Conservation (phyloP, 2,888 invertebrate species). For the Lagria hirta region DNA sequence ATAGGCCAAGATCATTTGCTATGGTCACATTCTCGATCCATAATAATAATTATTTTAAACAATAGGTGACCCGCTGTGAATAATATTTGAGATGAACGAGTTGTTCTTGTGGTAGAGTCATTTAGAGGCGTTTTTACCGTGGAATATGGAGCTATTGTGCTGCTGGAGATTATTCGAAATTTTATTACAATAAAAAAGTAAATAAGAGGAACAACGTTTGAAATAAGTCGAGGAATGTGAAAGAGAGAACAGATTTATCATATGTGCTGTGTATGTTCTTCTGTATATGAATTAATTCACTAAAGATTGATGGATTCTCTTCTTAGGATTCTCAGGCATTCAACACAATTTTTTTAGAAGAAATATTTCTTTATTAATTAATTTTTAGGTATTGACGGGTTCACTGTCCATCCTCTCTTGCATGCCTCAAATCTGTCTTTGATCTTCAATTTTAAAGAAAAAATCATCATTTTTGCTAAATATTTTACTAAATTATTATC, state of each 20-base stretch:
- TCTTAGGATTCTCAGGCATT: conserved; percentile 23
- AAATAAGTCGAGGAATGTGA: conserved; percentile 37
- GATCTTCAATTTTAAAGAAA: no score
- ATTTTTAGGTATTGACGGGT: conserved; percentile 11
- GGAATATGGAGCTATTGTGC: conserved; percentile 38
- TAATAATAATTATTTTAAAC: conserved; percentile 55
- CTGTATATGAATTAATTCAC: conserved; percentile 35
- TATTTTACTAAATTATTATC: no score
- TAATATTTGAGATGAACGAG: conserved; percentile 40
- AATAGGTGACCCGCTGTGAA: conserved; percentile 51
- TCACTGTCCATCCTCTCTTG: no score
- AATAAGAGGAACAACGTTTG: conserved; percentile 35
- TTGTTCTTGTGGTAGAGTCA: conserved; percentile 34
- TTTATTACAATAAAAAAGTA: conserved; percentile 40
- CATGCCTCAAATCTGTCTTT: no score
- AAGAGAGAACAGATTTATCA: conserved; percentile 37
- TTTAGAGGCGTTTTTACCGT: conserved; percentile 41
- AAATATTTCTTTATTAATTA: conserved; percentile 23
- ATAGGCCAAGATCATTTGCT: conserved; percentile 11
- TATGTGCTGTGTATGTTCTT: conserved; percentile 30
- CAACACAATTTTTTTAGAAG: conserved; percentile 21
- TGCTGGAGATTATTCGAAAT: conserved; percentile 39
- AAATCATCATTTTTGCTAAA: no score
- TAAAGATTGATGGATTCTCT: conserved; percentile 37
- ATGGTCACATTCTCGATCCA: conserved; percentile 43